phyloP scores from a whole-genome alignment of 2,888 invertebrate genomes.

The Laothoe populi region DNA sequence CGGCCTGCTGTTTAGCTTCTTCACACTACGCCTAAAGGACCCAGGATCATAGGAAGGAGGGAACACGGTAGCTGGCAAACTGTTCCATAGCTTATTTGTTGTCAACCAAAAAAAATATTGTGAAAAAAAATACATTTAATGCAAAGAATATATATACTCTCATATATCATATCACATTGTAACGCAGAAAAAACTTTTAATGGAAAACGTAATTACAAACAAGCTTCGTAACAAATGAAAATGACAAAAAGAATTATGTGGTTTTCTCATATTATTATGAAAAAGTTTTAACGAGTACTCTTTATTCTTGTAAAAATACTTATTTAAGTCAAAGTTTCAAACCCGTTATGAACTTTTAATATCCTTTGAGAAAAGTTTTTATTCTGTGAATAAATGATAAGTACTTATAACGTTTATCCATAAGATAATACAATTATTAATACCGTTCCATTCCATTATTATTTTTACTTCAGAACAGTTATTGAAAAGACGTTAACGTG shows the following conservation, averaged over 20 bases:
- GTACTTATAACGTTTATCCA: neutral
- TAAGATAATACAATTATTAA: neutral
- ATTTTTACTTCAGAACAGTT: neutral
- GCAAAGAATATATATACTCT: too few species aligned
- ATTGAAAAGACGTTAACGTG: neutral
- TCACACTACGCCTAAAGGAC: too few species aligned
- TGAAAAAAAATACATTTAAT: neutral
- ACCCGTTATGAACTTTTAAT: conserved; percentile 24
- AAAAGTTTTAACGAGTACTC: conserved; percentile 23
- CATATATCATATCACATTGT: neutral
- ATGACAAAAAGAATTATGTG: conserved; percentile 1
- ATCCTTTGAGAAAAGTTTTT: neutral
- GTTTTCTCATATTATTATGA: neutral
- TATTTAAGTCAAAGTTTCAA: conserved; percentile 14
- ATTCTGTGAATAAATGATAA: conserved; percentile 6
- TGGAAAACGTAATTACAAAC: neutral
- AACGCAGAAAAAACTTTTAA: neutral
- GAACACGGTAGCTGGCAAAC: too few species aligned
- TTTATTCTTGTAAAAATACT: conserved; percentile 19
- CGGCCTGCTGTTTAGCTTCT: too few species aligned
- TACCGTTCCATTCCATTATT: neutral
- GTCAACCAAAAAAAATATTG: neutral
- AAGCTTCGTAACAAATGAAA: conserved; percentile 9
- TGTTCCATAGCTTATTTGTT: too few species aligned
- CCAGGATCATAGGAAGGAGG: too few species aligned